Percentiles rank a stretch among this genome's conserved stretches.
Evolutionary conservation across 2,888 invertebrate species (phyloP).

Genomic region (Cosmorhoe ocellata): DNA sequence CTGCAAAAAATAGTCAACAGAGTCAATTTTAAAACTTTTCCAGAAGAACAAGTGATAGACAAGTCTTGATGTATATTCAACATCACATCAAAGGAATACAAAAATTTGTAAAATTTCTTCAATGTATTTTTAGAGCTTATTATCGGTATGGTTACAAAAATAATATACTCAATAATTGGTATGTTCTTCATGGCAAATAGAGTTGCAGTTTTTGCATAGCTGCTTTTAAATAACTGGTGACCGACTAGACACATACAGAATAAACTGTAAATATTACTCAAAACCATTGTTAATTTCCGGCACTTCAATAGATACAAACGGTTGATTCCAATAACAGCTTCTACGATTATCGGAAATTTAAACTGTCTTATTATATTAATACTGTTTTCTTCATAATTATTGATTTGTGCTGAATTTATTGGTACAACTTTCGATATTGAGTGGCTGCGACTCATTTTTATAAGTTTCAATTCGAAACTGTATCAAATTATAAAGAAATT

Average conservation of each 20-base stretch:
- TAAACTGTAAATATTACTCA: not conserved
- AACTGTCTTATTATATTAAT: slow-evolving; percentile 1
- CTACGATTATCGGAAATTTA: not conserved
- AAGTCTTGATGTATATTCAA: slow-evolving; percentile 49
- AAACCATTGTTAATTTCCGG: not conserved
- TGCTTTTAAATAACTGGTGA: not conserved
- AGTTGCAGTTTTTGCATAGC: no score
- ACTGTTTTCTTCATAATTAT: not conserved
- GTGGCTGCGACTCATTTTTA: not conserved
- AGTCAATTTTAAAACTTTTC: slow-evolving; percentile 27
- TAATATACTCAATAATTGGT: slow-evolving; percentile 43
- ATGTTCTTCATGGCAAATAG: slow-evolving; percentile 41
- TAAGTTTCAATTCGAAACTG: not conserved
- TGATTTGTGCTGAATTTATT: not conserved
- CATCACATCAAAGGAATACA: slow-evolving; percentile 47
- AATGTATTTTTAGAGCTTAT: slow-evolving; percentile 41
- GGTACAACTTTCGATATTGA: not conserved
- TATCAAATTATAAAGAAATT: not conserved
- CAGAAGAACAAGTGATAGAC: slow-evolving; percentile 30
- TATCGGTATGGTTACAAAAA: slow-evolving; percentile 41
- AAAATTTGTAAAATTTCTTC: slow-evolving; percentile 39
- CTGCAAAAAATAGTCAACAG: slow-evolving; percentile 32
- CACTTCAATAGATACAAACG: slow-evolving; percentile 34
- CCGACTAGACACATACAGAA: not conserved
- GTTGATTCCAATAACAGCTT: slow-evolving; percentile 8